These are phyloP conservation scores for Amphilophus citrinellus DNA, from an alignment of 2,113 vertebrate genomes.

Conservation along the genomic window DNA sequence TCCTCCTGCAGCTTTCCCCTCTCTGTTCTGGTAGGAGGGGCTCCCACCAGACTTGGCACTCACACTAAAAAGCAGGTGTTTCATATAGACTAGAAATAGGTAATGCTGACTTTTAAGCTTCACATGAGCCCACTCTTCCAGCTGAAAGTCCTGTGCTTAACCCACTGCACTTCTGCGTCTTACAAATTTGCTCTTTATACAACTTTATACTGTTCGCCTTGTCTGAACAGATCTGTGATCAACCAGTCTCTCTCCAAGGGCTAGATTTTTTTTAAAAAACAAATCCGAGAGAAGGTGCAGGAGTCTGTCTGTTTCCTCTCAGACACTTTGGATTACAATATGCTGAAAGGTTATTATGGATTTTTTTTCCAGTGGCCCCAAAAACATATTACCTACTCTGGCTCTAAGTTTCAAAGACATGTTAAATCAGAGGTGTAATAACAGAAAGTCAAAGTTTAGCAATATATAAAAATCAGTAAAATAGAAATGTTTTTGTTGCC, in stretches of 20 bases:
- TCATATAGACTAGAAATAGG: not conserved
- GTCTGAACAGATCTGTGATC: conserved; percentile 1
- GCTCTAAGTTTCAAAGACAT: not conserved
- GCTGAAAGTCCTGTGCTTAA: not conserved
- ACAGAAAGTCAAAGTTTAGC: not conserved
- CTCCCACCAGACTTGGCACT: not conserved
- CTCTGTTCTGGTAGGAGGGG: not conserved
- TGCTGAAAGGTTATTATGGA: conserved; percentile 11
- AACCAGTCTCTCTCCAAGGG: conserved; percentile 1
- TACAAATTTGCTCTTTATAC: not conserved
- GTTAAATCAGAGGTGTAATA: not conserved
- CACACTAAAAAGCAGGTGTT: not conserved
- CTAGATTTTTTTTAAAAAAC: conserved; percentile 3
- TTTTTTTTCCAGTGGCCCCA: not conserved
- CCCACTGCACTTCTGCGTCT: not conserved
- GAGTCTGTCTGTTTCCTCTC: not conserved
- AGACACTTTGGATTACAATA: not conserved
- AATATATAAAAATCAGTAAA: not conserved
- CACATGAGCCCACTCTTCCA: not conserved
- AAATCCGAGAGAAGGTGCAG: not conserved
- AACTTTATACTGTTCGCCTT: not conserved
- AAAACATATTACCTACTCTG: not conserved
- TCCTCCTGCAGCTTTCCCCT: not conserved
- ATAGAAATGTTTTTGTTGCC: not conserved
- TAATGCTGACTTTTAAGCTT: conserved; percentile 1